Base-by-base conservation (phyloP, 1,140 invertebrate species). In the Apis florea region DNA sequence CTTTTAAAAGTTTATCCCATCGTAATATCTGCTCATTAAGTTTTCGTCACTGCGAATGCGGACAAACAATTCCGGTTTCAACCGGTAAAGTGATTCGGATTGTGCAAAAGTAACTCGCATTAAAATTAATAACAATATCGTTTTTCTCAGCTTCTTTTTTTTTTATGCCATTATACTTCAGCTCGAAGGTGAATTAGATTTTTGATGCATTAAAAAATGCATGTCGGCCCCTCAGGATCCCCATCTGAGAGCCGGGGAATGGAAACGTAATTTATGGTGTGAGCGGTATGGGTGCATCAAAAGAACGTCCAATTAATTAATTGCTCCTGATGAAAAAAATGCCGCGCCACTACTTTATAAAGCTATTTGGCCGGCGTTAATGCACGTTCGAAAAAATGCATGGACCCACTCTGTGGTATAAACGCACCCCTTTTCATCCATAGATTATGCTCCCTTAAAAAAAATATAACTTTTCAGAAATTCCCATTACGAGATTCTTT, bases 231-330 rank as follows among this genome's bases (percentile, higher is more conserved):
- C 47, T 79, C 56, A 54, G 54, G 31, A 40, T 19, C 17, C 59
- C 17, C 54, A 68, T 19, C 69, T 58, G 74, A 82, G 73, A 82
- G 74, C 84, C 5, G 17, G 21, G 19, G 66, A 86, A 49, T 76
- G 80, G 49, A 17, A n/a, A 68, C 15, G 61, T 72, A 83, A 86
- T 83, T 86, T 86, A 85, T 40, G 5, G 31, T 40, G 31, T 6
- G 31, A 40, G 31, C 6, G 31, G 31, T 79, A 82, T 66, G 74
- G 74, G 59, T 51, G 70, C 79, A 75, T 83, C 84, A 85, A 86
- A 85, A 83, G 76, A 31, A 53, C 64, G 68, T 31, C 56, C 73
- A 82, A 86, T 83, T 74, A 83, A 86, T 83, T 73, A 85, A 85
- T 79, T 56, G 59, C 13, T n/a, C 12, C 11, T 17, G 26, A 59